phyloP scores from a whole-genome alignment of 2,113 vertebrate species.

The Antidorcas marsupialis region DNA sequence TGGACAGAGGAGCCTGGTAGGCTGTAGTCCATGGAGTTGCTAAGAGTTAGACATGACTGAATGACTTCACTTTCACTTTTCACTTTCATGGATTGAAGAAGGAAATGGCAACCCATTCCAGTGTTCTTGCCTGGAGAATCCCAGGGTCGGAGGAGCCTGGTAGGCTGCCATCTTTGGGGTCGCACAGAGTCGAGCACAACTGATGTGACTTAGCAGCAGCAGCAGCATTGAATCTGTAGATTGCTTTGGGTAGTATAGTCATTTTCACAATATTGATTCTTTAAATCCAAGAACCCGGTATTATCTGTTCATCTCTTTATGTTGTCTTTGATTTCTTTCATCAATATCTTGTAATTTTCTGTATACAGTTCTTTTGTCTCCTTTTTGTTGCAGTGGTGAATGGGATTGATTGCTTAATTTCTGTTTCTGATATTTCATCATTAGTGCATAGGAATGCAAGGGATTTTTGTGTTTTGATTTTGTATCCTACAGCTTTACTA shows the following conservation, averaged over 20 bases:
- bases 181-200: too few relatives aligned
- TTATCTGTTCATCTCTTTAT: not conserved
- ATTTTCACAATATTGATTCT: not conserved
- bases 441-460: not conserved
- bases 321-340: not conserved
- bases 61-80: too few relatives aligned
- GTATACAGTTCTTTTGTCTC: not conserved
- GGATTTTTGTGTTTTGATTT: not conserved
- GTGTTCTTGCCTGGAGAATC: too few relatives aligned
- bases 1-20: too few relatives aligned
- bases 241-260: not conserved
- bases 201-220: too few relatives aligned
- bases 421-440: not conserved
- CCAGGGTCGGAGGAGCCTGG: too few relatives aligned
- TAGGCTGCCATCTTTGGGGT: too few relatives aligned
- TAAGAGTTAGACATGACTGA: too few relatives aligned
- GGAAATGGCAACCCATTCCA: too few relatives aligned
- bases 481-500: not conserved
- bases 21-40: too few relatives aligned
- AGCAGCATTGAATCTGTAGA: not conserved
- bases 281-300: not conserved
- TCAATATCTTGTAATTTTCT: not conserved
- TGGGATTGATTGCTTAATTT: not conserved
- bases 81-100: too few relatives aligned
- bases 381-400: not conserved